A percentile compares a stretch with the other conserved stretches of the same genome.
phyloP scores from a whole-genome alignment of 64 coral and sea anemone species.

The Porites australiensis region DNA sequence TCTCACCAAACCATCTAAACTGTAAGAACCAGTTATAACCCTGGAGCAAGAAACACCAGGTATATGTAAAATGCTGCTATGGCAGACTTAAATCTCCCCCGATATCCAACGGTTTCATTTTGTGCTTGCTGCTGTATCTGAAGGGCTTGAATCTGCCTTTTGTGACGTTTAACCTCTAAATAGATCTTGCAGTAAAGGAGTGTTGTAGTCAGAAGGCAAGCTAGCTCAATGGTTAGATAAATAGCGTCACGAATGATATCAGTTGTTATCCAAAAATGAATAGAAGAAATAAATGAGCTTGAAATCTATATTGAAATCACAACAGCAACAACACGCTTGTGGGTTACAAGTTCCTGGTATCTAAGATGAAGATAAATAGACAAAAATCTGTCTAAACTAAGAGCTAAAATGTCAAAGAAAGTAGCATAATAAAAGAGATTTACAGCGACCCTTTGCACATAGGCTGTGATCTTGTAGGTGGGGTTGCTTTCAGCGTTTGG shows the following conservation, averaged over 20 bases:
- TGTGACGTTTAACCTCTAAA: background rate
- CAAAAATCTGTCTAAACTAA: constrained; percentile 10
- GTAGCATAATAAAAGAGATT: background rate
- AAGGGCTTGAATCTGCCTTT: background rate
- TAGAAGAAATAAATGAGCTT: background rate
- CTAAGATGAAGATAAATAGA: background rate
- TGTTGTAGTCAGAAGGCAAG: background rate
- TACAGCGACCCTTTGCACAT: background rate
- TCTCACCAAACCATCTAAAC: too few relatives aligned
- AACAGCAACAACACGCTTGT: background rate
- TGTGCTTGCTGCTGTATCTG: background rate
- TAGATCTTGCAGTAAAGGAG: background rate
- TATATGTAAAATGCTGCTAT: background rate
- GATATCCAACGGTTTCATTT: background rate
- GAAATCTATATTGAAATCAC: background rate
- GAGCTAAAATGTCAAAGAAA: background rate
- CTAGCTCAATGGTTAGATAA: background rate
- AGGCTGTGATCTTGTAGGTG: background rate
- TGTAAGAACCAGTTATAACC: background rate
- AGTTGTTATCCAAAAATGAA: background rate
- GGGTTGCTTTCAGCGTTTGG: background rate
- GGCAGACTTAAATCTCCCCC: background rate
- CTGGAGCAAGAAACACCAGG: background rate
- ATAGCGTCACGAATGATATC: background rate
- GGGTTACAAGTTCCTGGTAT: constrained; percentile 4